These are phyloP conservation scores for Halisarca cf. caerulea DNA, from an alignment of 37 sponge, comb jelly and placozoan genomes.

Conservation along the genomic window DNA sequence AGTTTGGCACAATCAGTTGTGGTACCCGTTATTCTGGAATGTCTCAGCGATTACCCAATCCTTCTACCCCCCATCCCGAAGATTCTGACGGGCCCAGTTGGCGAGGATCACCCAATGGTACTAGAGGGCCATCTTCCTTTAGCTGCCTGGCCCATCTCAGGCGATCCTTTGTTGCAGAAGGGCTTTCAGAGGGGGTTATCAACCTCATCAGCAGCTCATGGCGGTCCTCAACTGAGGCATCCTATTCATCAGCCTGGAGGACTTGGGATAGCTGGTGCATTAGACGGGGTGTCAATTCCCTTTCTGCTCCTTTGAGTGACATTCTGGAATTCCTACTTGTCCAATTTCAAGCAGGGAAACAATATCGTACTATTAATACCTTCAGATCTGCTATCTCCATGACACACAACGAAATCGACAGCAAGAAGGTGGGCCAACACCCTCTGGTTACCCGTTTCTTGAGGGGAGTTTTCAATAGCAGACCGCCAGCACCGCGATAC, in stretches of 20 bases:
- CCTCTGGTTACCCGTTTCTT: too few species aligned
- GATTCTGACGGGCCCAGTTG: background rate
- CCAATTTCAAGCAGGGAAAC: too few species aligned
- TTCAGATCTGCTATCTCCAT: too few species aligned
- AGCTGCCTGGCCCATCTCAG: constrained; percentile 19
- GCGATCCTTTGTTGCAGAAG: background rate
- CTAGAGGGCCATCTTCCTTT: background rate
- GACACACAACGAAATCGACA: too few species aligned
- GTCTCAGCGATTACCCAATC: background rate
- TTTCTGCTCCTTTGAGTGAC: too few species aligned
- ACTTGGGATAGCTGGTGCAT: constrained; percentile 34
- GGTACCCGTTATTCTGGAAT: background rate
- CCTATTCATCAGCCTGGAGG: constrained; percentile 4
- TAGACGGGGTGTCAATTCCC: too few species aligned
- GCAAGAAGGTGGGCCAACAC: too few species aligned
- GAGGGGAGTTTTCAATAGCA: too few species aligned
- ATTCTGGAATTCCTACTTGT: too few species aligned
- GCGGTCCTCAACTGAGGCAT: constrained; percentile 24
- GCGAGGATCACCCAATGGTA: background rate
- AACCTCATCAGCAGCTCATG: constrained; percentile 29
- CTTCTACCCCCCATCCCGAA: background rate
- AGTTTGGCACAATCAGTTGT: background rate
- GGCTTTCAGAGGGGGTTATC: too few species aligned
- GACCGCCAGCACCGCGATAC: too few species aligned
- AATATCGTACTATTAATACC: too few species aligned